These are phyloP conservation scores for Carlito syrichta DNA, from an alignment of 2,113 vertebrate species.

Conservation along the genomic window DNA sequence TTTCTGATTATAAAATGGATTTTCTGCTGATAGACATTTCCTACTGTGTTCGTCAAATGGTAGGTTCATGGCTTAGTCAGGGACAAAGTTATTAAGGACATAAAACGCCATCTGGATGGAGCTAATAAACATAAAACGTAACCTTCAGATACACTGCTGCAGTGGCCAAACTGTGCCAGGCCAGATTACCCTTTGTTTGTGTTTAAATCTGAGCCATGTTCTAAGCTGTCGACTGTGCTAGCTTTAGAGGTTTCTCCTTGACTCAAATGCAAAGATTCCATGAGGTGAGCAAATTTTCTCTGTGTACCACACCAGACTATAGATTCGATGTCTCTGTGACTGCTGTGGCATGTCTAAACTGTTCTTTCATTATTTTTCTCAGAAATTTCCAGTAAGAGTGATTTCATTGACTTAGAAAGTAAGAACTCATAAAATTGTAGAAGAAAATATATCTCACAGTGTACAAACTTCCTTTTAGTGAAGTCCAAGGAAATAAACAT, in stretches of 20 bases:
- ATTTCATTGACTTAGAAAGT: not conserved
- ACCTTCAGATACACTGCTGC: constrained; percentile 86
- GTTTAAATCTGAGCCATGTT: constrained; percentile 71
- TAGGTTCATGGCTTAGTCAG: constrained; percentile 90
- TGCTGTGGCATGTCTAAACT: not conserved
- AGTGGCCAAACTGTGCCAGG: constrained; percentile 84
- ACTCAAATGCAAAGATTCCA: not conserved
- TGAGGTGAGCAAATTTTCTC: not conserved
- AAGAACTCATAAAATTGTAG: not conserved
- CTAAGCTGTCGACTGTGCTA: constrained; percentile 34
- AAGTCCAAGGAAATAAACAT: not conserved
- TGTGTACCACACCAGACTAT: not conserved
- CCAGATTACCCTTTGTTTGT: constrained; percentile 84
- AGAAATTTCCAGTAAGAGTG: not conserved
- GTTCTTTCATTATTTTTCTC: not conserved
- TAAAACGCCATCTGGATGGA: constrained; percentile 90
- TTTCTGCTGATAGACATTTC: constrained; percentile 86
- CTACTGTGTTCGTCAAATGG: constrained; percentile 85
- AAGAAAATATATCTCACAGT: not conserved
- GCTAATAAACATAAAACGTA: constrained; percentile 91
- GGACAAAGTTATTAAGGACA: constrained; percentile 92
- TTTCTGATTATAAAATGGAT: constrained; percentile 74
- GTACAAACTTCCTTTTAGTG: not conserved
- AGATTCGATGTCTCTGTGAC: not conserved
- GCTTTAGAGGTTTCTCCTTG: constrained; percentile 47